Evolutionary conservation across 2,113 vertebrate species (phyloP).

Genomic region (Serinus canaria): DNA sequence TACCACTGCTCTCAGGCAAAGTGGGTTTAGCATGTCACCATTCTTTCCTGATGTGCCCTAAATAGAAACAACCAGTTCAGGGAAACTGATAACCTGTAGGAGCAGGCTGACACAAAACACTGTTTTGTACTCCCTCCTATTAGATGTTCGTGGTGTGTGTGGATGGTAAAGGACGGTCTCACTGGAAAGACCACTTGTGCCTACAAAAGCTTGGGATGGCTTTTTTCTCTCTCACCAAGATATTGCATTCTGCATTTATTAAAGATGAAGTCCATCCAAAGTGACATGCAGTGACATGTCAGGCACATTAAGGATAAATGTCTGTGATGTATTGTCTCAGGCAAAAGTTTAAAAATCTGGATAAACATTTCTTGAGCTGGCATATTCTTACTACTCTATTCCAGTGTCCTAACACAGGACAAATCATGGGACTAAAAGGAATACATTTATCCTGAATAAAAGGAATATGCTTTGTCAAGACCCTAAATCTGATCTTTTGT

Average conservation of each 20-base stretch:
- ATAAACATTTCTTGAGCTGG: not conserved
- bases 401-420: not conserved
- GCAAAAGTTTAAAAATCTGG: not conserved
- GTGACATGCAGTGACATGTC: not conserved
- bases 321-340: fast-evolving
- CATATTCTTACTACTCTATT: not conserved
- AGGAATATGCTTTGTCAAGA: not conserved
- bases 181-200: not conserved
- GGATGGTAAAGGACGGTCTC: not conserved
- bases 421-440: not conserved
- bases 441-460: not conserved
- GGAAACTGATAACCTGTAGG: not conserved
- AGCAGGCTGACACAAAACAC: not conserved
- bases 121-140: not conserved
- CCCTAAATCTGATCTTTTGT: not conserved
- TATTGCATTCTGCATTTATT: not conserved
- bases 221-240: not conserved
- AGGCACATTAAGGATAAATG: not conserved
- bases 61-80: not conserved
- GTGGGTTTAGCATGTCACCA: not conserved
- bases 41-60: not conserved
- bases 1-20: not conserved
- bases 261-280: not conserved
- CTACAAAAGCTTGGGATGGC: not conserved
- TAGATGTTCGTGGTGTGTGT: not conserved